Conservation (phyloP, 2,797 vertebrate species). For the Tadarida brasiliensis region DNA sequence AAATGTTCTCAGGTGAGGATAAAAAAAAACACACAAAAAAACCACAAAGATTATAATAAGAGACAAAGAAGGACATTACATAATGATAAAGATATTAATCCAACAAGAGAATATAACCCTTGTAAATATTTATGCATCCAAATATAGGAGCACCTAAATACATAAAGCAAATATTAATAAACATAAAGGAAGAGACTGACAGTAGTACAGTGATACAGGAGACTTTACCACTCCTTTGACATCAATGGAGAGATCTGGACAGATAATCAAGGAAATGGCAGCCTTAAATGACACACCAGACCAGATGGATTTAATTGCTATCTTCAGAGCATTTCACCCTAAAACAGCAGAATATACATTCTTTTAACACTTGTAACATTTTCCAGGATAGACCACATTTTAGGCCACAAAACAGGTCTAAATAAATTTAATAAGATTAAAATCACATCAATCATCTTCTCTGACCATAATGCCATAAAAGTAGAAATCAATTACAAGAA, state of each 20-base stretch:
- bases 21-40: too few species aligned
- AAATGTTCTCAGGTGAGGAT: too few species aligned
- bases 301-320: neutral
- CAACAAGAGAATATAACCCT: neutral
- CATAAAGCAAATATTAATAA: neutral
- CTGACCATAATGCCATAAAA: too few species aligned
- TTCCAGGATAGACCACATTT: neutral
- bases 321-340: neutral
- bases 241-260: neutral
- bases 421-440: too few species aligned
- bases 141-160: neutral
- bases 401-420: too few species aligned
- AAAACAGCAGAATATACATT: neutral
- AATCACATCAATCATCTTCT: too few species aligned
- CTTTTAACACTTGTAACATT: neutral
- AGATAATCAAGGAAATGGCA: neutral
- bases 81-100: neutral
- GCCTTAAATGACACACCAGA: neutral
- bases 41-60: neutral
- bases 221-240: neutral
- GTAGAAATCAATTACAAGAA: too few species aligned
- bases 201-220: neutral
- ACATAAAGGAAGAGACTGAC: neutral
- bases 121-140: neutral
- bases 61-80: neutral